A percentile compares a stretch with the other conserved stretches of the same genome.
phyloP scores from a whole-genome alignment of 2,797 vertebrate species.

The Characodon lateralis region DNA sequence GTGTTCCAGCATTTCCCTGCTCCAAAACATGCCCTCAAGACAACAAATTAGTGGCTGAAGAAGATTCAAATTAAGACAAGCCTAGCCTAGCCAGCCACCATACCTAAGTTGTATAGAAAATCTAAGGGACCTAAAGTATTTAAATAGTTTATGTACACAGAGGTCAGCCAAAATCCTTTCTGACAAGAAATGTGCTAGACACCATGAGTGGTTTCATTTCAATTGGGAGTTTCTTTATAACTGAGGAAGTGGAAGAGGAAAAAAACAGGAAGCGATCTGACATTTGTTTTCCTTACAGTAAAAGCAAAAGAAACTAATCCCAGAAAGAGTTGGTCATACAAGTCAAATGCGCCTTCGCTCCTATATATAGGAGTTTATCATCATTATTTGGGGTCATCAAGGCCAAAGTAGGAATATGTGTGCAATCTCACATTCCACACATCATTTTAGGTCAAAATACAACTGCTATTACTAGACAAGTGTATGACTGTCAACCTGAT shows the following conservation, averaged over 20 bases:
- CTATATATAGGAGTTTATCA: neutral
- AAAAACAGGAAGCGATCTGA: neutral
- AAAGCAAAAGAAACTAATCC: neutral
- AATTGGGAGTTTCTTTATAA: neutral
- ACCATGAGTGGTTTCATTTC: too few species aligned
- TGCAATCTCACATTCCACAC: neutral
- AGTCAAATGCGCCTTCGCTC: neutral
- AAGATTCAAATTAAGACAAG: neutral
- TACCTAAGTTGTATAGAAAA: neutral
- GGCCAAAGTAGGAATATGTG: neutral
- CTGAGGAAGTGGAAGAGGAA: too few species aligned
- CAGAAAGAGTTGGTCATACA: neutral
- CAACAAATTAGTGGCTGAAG: neutral
- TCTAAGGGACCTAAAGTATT: neutral
- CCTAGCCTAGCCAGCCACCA: neutral
- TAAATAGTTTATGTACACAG: neutral
- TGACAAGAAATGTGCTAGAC: neutral
- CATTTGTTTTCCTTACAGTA: neutral
- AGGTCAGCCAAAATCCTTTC: neutral
- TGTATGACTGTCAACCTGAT: neutral
- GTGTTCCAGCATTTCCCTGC: too few species aligned
- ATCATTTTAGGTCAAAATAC: neutral
- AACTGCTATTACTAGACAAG: neutral
- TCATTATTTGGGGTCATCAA: neutral
- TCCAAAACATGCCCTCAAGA: neutral